Evolutionary conservation across 2,888 invertebrate species (phyloP).

Genomic region (Andricus quercusramuli): DNA sequence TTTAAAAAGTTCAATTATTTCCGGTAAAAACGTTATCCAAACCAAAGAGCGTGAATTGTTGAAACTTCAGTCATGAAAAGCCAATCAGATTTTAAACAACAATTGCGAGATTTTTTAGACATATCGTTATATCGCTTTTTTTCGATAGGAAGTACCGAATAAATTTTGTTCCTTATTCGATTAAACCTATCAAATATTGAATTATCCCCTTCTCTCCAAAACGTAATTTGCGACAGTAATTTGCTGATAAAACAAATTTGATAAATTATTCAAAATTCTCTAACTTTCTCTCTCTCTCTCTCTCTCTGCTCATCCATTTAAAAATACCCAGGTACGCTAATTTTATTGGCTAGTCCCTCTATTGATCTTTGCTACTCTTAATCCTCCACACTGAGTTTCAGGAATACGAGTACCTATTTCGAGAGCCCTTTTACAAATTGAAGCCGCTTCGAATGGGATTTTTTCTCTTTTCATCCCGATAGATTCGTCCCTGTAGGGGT

Average conservation of each 20-base stretch:
- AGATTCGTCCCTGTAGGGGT: conserved; percentile 15
- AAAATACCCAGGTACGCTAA: background rate
- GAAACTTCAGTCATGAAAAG: too few relatives aligned
- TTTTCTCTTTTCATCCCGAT: conserved; percentile 34
- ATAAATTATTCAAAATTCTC: too few relatives aligned
- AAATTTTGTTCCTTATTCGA: too few relatives aligned
- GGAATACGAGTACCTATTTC: conserved; percentile 32
- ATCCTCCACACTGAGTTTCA: background rate
- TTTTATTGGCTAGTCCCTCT: background rate
- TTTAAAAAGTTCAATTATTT: too few relatives aligned
- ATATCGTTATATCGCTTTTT: too few relatives aligned
- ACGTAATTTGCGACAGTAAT: background rate
- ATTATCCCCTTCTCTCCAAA: too few relatives aligned
- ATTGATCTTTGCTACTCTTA: background rate
- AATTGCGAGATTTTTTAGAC: too few relatives aligned
- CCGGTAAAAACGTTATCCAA: too few relatives aligned
- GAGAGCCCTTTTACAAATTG: conserved; percentile 17
- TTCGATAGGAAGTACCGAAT: too few relatives aligned
- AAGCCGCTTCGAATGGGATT: background rate
- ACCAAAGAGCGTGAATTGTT: too few relatives aligned
- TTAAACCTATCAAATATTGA: too few relatives aligned
- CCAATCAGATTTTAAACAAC: too few relatives aligned
- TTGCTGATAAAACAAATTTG: background rate
- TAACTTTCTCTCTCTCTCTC: background rate
- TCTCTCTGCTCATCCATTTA: background rate